Conservation (phyloP, 2,113 vertebrate species). For the Pandion haliaetus region DNA sequence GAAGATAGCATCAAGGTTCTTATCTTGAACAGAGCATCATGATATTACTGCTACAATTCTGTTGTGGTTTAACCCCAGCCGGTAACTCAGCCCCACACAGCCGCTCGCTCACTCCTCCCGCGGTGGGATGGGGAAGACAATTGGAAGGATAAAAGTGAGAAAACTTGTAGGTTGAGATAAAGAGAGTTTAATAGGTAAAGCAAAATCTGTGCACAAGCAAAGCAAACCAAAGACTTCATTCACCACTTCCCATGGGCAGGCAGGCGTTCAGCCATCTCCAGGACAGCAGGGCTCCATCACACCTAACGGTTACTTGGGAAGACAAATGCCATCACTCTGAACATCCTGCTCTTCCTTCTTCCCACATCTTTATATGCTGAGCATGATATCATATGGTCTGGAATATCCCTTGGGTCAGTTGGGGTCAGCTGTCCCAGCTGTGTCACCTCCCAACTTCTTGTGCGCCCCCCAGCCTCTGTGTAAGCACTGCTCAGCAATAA, state of each 20-base stretch:
- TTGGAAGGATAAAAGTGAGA: neutral
- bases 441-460: no score
- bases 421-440: no score
- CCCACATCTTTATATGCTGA: no score
- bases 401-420: no score
- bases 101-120: rapidly evolving
- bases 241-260: neutral
- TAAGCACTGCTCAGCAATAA: neutral
- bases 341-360: rapidly evolving
- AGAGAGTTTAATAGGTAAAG: neutral
- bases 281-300: neutral
- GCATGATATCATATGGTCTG: neutral
- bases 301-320: rapidly evolving
- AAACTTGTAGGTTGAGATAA: neutral
- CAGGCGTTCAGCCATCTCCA: neutral
- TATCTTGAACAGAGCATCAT: neutral
- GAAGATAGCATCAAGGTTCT: no score
- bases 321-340: rapidly evolving
- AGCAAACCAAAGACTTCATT: neutral
- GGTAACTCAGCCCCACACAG: neutral
- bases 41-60: neutral
- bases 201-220: neutral
- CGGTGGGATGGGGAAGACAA: neutral
- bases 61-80: neutral
- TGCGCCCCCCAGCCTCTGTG: no score